Base-by-base conservation (phyloP, 2,888 invertebrate species). In the Torymus tubicola region DNA sequence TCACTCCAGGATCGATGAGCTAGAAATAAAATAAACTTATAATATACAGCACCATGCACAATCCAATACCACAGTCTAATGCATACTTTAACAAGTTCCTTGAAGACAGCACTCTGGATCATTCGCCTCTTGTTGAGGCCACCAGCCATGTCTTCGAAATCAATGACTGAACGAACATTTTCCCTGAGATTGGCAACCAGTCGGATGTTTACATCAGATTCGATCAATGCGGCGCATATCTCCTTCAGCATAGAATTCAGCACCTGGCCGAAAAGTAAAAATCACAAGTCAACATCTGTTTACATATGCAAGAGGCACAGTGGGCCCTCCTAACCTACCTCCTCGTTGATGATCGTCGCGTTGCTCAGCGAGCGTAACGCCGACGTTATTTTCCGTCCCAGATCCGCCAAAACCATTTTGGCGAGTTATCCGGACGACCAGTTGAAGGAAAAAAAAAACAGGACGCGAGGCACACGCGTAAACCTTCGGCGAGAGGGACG, bases 91-190 rank as follows among this genome's bases (percentile, higher is more conserved):
- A 99, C 96, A 75, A 99, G 94, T 92, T 99, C 99, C 90, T 98
- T 98, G 91, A 98, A 99, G 0, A 99, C 99, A 75, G 99, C 98
- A 85, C 97, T 99, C 90, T 99, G 99, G 87, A 99, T 99, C 97
- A 99, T 98, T 79, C 98, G 94, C 72, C 99, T 93, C 90, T 99
- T 99, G 91, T 99, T 99, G 68, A 99, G 95, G 10, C 99, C 99
- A 58, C 96, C 96, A 86, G 99, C 99, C 98, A 99, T 99, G 91
- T 99, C 99, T 89, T 99, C 99, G 91, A 99, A 99, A 92, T 99
- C 98, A 91, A 99, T 99, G 83, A 98, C 98, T 67, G 96, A 94
- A 79, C 97, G 94, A 50, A 99, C 99, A 97, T 99, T 99, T 92
- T 99, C 99, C 84, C 98, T 93, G 61, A 99, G 93, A 91, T 97